Percentiles rank a stretch among this genome's conserved stretches.
phyloP scores from a whole-genome alignment of 2,113 vertebrate genomes.

The Capreolus pygargus region DNA sequence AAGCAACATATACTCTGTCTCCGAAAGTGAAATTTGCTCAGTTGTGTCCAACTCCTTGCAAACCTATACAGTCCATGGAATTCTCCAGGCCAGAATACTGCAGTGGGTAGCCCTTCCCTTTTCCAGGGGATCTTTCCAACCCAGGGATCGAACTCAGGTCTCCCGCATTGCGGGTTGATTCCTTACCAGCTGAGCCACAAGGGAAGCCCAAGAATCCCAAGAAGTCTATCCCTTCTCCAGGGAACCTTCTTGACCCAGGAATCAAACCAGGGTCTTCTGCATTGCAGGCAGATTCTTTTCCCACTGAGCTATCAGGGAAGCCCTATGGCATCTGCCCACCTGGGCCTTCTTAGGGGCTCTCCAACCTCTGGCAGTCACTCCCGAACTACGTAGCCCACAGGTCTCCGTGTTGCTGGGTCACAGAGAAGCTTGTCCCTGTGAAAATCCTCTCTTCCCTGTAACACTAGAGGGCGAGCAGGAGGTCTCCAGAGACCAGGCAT shows the following conservation, averaged over 20 bases:
- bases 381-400: too few species aligned
- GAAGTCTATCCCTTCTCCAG: too few species aligned
- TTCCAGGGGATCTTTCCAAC: too few species aligned
- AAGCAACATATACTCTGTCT: background rate
- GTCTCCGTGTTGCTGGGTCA: background rate
- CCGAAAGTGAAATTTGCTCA: background rate
- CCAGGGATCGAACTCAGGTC: too few species aligned
- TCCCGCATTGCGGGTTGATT: too few species aligned
- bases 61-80: background rate
- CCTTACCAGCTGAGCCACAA: too few species aligned
- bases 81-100: background rate
- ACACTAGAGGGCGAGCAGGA: background rate
- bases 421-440: background rate
- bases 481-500: background rate
- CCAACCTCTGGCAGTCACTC: background rate
- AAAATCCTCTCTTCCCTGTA: background rate
- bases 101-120: too few species aligned
- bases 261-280: fast-evolving
- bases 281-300: fast-evolving
- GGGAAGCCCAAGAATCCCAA: too few species aligned
- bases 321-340: background rate
- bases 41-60: background rate
- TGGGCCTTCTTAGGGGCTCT: background rate
- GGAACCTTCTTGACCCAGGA: too few species aligned
- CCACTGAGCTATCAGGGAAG: background rate